Conservation (phyloP, 2,797 vertebrate species). For the Pipistrellus pygmaeus region DNA sequence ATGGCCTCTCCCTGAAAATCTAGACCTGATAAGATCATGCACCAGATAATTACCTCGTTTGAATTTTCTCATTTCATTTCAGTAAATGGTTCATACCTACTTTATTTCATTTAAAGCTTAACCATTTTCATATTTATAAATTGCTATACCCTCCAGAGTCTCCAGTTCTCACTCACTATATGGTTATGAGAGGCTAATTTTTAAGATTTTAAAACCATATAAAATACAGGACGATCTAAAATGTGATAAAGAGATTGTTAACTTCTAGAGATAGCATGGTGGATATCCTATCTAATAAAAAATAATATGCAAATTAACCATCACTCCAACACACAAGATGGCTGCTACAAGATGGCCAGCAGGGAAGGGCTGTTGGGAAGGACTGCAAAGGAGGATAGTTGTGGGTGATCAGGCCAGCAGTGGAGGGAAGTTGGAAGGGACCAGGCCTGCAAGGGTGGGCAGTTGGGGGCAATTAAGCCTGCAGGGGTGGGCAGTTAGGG, state of each 20-base stretch:
- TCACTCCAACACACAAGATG: no score
- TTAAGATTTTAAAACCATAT: not conserved
- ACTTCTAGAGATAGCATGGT: not conserved
- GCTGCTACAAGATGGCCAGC: no score
- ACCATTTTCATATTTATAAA: conserved; percentile 60
- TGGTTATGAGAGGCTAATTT: not conserved
- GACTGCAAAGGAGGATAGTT: no score
- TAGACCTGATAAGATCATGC: conserved; percentile 28
- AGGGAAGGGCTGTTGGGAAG: no score
- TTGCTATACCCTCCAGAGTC: not conserved
- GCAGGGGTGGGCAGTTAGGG: no score
- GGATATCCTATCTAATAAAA: not conserved
- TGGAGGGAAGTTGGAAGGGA: no score
- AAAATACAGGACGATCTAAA: not conserved
- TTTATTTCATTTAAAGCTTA: conserved; percentile 52
- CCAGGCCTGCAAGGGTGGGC: no score
- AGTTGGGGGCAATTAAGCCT: no score
- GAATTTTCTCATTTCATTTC: conserved; percentile 62
- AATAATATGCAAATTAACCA: no score
- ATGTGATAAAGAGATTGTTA: not conserved
- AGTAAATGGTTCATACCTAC: conserved; percentile 39
- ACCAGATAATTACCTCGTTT: conserved; percentile 51
- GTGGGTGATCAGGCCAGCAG: no score
- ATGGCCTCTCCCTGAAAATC: conserved; percentile 69
- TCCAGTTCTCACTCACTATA: not conserved